A percentile compares a stretch with the other conserved stretches of the same genome.
phyloP scores from a whole-genome alignment of 2,888 invertebrate genomes.

The Steinernema carpocapsae region DNA sequence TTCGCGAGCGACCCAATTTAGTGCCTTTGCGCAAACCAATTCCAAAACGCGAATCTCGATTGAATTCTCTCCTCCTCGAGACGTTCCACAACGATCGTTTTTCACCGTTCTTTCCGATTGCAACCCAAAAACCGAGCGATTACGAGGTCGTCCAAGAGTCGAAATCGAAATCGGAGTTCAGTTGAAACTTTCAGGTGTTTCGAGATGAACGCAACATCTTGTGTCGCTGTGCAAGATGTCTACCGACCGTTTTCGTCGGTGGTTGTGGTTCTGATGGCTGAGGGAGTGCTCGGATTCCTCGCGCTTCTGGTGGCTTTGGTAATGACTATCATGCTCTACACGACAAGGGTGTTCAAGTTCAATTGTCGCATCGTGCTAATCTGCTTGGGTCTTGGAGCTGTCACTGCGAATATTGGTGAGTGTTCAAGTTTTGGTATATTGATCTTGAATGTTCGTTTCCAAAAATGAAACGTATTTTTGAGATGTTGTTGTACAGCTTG shows the following conservation, averaged over 20 bases:
- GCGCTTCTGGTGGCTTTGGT: not conserved
- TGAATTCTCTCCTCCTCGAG: not conserved
- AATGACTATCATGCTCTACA: conserved; percentile 31
- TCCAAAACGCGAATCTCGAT: conserved; percentile 30
- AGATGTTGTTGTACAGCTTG: not conserved
- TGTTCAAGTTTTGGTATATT: not conserved
- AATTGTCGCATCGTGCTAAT: conserved; percentile 29
- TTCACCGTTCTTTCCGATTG: not conserved
- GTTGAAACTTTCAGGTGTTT: too few relatives aligned
- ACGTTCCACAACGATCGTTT: not conserved
- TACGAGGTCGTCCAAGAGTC: not conserved
- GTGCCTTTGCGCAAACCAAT: conserved; percentile 22
- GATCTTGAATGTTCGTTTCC: not conserved
- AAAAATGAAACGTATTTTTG: not conserved
- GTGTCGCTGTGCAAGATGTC: conserved; percentile 16
- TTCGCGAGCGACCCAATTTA: conserved; percentile 30
- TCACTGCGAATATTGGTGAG: conserved; percentile 29
- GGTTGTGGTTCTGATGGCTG: conserved; percentile 5
- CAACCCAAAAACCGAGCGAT: conserved; percentile 8
- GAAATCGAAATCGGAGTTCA: too few relatives aligned
- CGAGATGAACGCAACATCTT: conserved; percentile 26
- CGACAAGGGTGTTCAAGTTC: conserved; percentile 34
- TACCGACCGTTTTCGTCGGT: conserved; percentile 31
- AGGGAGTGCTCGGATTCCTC: not conserved
- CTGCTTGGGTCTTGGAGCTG: conserved; percentile 21